These are phyloP conservation scores for Cyprinodon brontotheroides DNA, from an alignment of 2,113 vertebrate genomes.

Conservation along the genomic window DNA sequence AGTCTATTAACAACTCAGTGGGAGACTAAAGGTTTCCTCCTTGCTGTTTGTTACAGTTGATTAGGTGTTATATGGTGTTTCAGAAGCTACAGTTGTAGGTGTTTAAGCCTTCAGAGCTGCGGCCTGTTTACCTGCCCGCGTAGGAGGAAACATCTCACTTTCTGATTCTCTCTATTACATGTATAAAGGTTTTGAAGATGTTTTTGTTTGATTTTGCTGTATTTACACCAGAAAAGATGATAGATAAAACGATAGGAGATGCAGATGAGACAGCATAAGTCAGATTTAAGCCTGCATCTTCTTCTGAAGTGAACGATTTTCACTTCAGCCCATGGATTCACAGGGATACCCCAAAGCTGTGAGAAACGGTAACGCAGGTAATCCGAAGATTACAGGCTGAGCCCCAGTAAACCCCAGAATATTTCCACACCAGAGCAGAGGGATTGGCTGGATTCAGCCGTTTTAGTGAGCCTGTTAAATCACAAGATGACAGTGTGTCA, in stretches of 20 bases:
- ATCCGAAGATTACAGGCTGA: slow-evolving; percentile 20
- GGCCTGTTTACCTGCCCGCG: slow-evolving; percentile 58
- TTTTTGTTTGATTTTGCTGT: slow-evolving; percentile 45
- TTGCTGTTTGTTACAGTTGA: slow-evolving; percentile 26
- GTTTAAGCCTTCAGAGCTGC: slow-evolving; percentile 50
- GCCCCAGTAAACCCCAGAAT: slow-evolving; percentile 17
- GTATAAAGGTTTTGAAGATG: slow-evolving; percentile 39
- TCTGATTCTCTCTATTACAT: slow-evolving; percentile 53
- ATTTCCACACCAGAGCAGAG: neutral
- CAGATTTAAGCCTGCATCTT: slow-evolving; percentile 49
- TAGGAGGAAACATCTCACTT: slow-evolving; percentile 70
- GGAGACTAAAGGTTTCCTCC: slow-evolving; percentile 21
- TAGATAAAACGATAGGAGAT: slow-evolving; percentile 6
- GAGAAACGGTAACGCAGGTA: slow-evolving; percentile 14
- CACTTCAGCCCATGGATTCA: slow-evolving; percentile 43
- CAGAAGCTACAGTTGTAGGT: slow-evolving; percentile 50
- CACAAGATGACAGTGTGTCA: slow-evolving; percentile 27
- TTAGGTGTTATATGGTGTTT: slow-evolving; percentile 38
- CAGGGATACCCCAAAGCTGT: slow-evolving; percentile 45
- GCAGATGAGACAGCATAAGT: slow-evolving; percentile 2
- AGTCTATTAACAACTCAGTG: slow-evolving; percentile 15
- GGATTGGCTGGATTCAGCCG: slow-evolving; percentile 14
- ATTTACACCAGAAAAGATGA: slow-evolving; percentile 35
- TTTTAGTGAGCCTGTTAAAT: slow-evolving; percentile 27
- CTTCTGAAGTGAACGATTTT: slow-evolving; percentile 46